These are phyloP conservation scores for Dorcus hopei DNA, from an alignment of 2,888 invertebrate genomes.

Conservation along the genomic window DNA sequence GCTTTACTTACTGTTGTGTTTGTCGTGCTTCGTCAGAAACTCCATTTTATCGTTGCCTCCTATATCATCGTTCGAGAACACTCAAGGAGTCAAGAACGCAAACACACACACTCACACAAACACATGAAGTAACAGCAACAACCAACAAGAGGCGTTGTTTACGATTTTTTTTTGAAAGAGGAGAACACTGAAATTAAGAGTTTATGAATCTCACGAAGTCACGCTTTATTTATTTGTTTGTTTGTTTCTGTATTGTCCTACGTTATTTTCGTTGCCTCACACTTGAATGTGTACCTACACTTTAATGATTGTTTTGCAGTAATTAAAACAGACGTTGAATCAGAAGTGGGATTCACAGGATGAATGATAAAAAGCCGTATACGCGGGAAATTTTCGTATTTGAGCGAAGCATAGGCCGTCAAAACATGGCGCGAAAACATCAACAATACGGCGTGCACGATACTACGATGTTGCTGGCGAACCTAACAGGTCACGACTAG, in stretches of 20 bases:
- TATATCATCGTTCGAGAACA: background rate
- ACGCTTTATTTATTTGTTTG: no score
- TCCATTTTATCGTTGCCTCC: constrained; percentile 22
- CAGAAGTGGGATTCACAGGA: background rate
- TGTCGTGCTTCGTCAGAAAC: constrained; percentile 26
- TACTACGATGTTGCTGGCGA: background rate
- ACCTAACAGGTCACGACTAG: constrained; percentile 5
- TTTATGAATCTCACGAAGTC: no score
- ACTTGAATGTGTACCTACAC: no score
- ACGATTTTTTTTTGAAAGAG: background rate
- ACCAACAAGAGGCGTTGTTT: background rate
- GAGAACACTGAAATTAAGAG: no score
- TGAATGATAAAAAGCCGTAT: background rate
- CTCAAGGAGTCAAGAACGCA: constrained; percentile 3
- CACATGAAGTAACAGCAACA: background rate
- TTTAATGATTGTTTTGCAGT: no score
- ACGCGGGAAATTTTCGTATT: background rate
- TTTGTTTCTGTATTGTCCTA: no score
- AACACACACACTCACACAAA: background rate
- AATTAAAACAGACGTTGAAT: no score
- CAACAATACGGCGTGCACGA: background rate
- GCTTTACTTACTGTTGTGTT: constrained; percentile 28
- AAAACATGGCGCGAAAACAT: constrained; percentile 2
- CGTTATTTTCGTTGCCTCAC: no score
- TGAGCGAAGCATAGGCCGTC: background rate